Percentiles rank a stretch among this genome's conserved stretches.
phyloP scores from a whole-genome alignment of 2,888 invertebrate species.

The Candidula unifasciata region DNA sequence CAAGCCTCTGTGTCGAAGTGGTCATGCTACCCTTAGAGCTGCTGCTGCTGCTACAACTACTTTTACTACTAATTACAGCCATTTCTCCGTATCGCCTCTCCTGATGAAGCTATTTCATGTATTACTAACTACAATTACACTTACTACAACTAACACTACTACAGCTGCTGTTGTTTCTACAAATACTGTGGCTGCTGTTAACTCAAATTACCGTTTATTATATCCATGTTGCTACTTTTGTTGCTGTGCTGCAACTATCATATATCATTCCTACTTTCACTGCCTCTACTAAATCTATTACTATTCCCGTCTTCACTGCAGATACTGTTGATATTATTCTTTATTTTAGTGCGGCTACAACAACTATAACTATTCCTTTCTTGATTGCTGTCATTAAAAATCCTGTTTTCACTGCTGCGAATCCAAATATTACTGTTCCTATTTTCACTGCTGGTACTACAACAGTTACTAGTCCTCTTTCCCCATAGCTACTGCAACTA shows the following conservation, averaged over 20 bases:
- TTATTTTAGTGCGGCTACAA: neutral
- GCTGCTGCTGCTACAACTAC: too few species aligned
- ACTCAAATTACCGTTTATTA: neutral
- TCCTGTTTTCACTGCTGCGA: neutral
- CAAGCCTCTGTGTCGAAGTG: too few species aligned
- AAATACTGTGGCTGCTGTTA: neutral
- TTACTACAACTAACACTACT: neutral
- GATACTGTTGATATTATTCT: neutral
- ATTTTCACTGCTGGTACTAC: too few species aligned
- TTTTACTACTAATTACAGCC: too few species aligned
- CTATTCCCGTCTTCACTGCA: neutral
- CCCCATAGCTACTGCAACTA: too few species aligned
- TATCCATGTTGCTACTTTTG: too few species aligned
- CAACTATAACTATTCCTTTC: neutral
- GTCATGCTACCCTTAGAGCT: too few species aligned
- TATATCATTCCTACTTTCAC: neutral
- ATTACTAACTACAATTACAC: neutral
- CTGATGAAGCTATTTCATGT: too few species aligned
- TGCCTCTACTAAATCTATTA: neutral
- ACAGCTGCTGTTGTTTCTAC: neutral
- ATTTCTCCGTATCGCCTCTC: too few species aligned
- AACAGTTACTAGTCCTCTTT: too few species aligned
- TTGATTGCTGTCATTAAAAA: neutral
- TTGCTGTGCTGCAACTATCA: neutral
- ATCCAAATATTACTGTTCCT: too few species aligned